Evolutionary conservation across 1,140 invertebrate genomes (phyloP).

Genomic region (Formica selysi): DNA sequence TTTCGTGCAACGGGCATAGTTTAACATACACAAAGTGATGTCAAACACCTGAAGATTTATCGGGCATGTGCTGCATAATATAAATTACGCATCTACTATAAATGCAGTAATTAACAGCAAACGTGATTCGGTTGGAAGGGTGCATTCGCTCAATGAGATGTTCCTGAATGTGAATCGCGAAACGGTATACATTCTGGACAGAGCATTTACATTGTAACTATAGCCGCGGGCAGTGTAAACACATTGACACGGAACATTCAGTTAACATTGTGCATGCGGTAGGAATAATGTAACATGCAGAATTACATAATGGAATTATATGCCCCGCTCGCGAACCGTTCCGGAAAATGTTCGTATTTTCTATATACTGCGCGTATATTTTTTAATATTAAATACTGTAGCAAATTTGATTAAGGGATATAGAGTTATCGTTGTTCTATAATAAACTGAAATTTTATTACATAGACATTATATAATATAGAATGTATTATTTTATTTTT

Average conservation of each 20-base stretch:
- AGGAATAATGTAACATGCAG: conserved; percentile 62
- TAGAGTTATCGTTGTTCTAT: conserved; percentile 15
- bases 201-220: conserved; percentile 64
- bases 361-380: conserved; percentile 34
- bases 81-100: conserved; percentile 58
- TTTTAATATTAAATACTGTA: background rate
- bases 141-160: conserved; percentile 54
- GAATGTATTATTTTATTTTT: conserved; percentile 4
- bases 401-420: conserved; percentile 30
- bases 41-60: conserved; percentile 45
- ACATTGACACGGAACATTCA: conserved; percentile 61
- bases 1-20: background rate
- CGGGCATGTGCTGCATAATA: conserved; percentile 36
- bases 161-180: conserved; percentile 63
- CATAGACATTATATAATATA: background rate
- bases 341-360: conserved; percentile 52
- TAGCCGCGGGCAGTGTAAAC: conserved; percentile 61
- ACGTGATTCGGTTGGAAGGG: conserved; percentile 56
- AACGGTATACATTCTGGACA: conserved; percentile 60
- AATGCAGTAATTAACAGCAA: conserved; percentile 61
- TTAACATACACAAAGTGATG: conserved; percentile 23
- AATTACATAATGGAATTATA: conserved; percentile 65
- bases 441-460: conserved; percentile 39
- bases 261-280: conserved; percentile 60
- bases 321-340: conserved; percentile 35